phyloP scores from a whole-genome alignment of 2,113 vertebrate species.

The Stegastes partitus region DNA sequence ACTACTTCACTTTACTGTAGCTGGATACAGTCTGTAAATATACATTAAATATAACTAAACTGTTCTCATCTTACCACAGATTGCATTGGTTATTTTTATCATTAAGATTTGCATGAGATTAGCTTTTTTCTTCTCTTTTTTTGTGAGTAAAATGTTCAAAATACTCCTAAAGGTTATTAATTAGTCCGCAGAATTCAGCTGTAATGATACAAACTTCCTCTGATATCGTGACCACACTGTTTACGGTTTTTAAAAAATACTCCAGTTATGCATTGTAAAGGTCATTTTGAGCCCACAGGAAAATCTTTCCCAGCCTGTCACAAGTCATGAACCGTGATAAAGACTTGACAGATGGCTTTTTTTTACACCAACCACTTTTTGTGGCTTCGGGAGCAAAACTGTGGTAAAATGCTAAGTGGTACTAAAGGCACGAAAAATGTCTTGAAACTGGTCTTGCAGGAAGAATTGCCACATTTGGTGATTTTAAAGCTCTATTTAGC shows the following conservation, averaged over 20 bases:
- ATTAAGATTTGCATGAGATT: not conserved
- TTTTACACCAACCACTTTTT: slow-evolving; percentile 24
- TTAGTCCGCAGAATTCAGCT: not conserved
- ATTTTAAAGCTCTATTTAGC: slow-evolving; percentile 21
- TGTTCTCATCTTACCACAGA: slow-evolving; percentile 42
- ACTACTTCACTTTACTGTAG: not conserved
- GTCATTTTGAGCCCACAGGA: slow-evolving; percentile 13
- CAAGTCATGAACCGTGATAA: slow-evolving; percentile 6
- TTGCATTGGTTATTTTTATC: not conserved
- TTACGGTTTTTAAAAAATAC: slow-evolving; percentile 16
- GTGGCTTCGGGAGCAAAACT: slow-evolving; percentile 35
- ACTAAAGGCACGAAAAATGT: slow-evolving; percentile 14
- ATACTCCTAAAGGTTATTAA: not conserved
- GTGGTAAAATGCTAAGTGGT: slow-evolving; percentile 39
- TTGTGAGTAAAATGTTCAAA: not conserved
- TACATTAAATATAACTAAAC: slow-evolving; percentile 17
- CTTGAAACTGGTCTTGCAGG: slow-evolving; percentile 23
- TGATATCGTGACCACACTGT: not conserved
- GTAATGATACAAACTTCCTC: not conserved
- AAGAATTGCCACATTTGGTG: slow-evolving; percentile 14
- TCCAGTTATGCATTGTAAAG: slow-evolving; percentile 31
- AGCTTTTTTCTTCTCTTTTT: too few relatives aligned
- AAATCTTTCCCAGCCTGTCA: slow-evolving; percentile 24
- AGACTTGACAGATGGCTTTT: slow-evolving; percentile 41
- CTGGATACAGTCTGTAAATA: slow-evolving; percentile 2